These are phyloP conservation scores for Drosophila setosimentum DNA, from an alignment of 2,888 invertebrate species.

Conservation along the genomic window DNA sequence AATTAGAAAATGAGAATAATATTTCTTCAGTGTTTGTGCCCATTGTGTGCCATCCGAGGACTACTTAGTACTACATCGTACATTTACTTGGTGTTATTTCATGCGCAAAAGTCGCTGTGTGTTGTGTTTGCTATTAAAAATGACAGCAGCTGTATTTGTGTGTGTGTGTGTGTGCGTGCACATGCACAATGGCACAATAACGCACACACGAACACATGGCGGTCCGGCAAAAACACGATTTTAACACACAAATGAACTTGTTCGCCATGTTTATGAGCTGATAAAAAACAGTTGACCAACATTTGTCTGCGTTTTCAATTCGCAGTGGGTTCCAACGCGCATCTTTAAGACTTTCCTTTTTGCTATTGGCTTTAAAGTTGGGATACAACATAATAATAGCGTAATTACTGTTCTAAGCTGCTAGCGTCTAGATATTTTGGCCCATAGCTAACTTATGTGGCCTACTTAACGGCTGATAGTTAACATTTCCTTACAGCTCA, in stretches of 20 bases:
- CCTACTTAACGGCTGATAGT: slow-evolving; percentile 48
- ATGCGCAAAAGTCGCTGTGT: slow-evolving; percentile 81
- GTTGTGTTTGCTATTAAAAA: slow-evolving; percentile 81
- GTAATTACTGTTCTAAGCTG: slow-evolving; percentile 9
- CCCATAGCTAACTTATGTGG: slow-evolving; percentile 32
- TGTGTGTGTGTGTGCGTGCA: slow-evolving; percentile 19
- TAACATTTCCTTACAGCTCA: slow-evolving; percentile 54
- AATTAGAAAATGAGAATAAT: not conserved
- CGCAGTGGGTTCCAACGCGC: not conserved
- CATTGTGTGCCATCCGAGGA: slow-evolving; percentile 58
- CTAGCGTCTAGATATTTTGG: slow-evolving; percentile 18
- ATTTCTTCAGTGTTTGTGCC: not conserved
- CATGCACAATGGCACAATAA: slow-evolving; percentile 20
- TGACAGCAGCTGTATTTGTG: slow-evolving; percentile 63
- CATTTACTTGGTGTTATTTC: slow-evolving; percentile 78
- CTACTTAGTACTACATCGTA: slow-evolving; percentile 75
- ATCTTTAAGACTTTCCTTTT: slow-evolving; percentile 26
- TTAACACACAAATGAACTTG: slow-evolving; percentile 80
- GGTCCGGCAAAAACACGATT: slow-evolving; percentile 69
- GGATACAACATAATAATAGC: not conserved
- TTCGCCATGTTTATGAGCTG: slow-evolving; percentile 80
- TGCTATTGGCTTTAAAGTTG: slow-evolving; percentile 28
- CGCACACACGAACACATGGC: slow-evolving; percentile 54
- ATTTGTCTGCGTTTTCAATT: slow-evolving; percentile 58
- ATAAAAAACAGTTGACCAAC: slow-evolving; percentile 82